Percentiles rank a stretch among this genome's conserved stretches.
phyloP scores from a whole-genome alignment of 1,140 invertebrate species.

The Zaprionus ghesquierei region DNA sequence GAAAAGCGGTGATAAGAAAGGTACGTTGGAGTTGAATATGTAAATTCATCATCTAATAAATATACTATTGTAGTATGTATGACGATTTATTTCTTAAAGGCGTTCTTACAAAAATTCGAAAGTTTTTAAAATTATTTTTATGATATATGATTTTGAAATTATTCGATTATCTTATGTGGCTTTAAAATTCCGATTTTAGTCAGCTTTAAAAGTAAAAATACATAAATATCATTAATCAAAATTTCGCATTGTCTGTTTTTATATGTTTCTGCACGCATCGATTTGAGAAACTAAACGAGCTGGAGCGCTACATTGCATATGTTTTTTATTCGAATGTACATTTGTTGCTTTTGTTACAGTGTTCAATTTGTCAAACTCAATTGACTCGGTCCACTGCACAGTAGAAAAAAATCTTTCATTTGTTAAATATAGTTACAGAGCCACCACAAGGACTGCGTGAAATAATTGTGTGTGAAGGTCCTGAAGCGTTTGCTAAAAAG shows the following conservation, averaged over 20 bases:
- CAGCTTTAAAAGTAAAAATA: no score
- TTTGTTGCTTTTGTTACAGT: not conserved
- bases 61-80: not conserved
- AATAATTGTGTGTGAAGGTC: conserved; percentile 93
- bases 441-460: conserved; percentile 94
- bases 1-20: conserved; percentile 83
- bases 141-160: no score
- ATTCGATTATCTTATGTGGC: no score
- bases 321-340: not conserved
- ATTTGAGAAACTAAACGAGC: no score
- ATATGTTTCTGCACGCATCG: no score
- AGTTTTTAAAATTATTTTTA: no score
- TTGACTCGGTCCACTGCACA: no score
- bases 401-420: not conserved
- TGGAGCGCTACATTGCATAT: not conserved
- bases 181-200: no score
- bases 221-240: no score
- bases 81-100: no score
- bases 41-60: not conserved
- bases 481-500: conserved; percentile 98
- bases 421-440: conserved; percentile 83
- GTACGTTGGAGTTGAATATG: conserved; percentile 63
- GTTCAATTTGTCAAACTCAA: not conserved
- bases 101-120: no score
- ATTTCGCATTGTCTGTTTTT: not conserved